phyloP scores from a whole-genome alignment of 2,888 invertebrate genomes.

The Aromia moschata region DNA sequence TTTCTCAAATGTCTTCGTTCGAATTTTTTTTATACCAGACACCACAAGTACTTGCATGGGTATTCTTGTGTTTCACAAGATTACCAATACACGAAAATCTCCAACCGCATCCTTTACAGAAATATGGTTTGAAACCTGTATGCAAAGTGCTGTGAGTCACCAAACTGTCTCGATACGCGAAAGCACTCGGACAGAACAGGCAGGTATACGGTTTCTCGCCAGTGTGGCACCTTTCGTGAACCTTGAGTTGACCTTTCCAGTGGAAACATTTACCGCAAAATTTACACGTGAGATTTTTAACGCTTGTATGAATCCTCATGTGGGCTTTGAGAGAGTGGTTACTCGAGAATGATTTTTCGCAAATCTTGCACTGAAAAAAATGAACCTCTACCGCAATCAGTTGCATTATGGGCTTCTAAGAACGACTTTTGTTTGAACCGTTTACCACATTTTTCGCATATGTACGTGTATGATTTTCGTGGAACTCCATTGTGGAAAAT shows the following conservation, averaged over 20 bases:
- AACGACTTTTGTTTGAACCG: constrained; percentile 59
- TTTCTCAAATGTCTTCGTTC: constrained; percentile 7
- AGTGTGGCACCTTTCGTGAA: constrained; percentile 62
- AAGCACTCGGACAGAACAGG: constrained; percentile 57
- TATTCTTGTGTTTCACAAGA: constrained; percentile 63
- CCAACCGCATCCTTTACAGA: constrained; percentile 63
- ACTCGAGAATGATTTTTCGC: constrained; percentile 61
- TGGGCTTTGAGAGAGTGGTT: constrained; percentile 63
- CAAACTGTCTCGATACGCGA: constrained; percentile 64
- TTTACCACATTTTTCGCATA: constrained; percentile 56
- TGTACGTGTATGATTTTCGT: constrained; percentile 51
- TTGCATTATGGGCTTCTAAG: constrained; percentile 62
- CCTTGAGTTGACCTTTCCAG: constrained; percentile 58
- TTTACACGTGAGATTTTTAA: constrained; percentile 54
- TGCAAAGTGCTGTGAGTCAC: constrained; percentile 64
- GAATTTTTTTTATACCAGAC: constrained; percentile 38
- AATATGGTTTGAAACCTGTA: constrained; percentile 63
- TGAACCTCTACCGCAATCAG: constrained; percentile 60
- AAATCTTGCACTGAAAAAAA: constrained; percentile 55
- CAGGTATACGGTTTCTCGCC: constrained; percentile 66
- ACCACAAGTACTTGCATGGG: constrained; percentile 63
- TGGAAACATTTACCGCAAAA: constrained; percentile 58
- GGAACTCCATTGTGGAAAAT: constrained; percentile 49
- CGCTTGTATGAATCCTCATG: constrained; percentile 60
- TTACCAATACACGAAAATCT: constrained; percentile 65